phyloP scores from a whole-genome alignment of 2,888 invertebrate species.

The Hydropsyche betteni region DNA sequence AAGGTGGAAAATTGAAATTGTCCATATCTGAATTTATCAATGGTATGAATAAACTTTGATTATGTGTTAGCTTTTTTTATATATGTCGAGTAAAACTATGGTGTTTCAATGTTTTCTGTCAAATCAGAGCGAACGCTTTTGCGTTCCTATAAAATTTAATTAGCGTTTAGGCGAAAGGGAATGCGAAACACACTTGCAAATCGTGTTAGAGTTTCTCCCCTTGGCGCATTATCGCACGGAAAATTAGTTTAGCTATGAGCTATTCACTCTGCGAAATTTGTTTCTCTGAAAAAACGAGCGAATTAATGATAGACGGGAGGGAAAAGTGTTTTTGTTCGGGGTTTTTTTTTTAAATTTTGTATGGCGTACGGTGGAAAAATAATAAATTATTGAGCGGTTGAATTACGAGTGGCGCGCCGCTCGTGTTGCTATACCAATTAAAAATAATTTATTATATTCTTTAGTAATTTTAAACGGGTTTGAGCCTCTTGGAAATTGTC shows the following conservation, averaged over 20 bases:
- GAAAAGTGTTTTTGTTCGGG: conserved; percentile 1
- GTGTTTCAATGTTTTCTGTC: no score
- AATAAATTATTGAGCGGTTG: conserved; percentile 16
- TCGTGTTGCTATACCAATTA: conserved; percentile 33
- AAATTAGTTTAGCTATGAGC: conserved; percentile 23
- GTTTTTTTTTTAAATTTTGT: neutral
- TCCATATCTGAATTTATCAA: no score
- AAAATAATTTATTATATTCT: conserved; percentile 33
- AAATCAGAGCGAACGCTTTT: neutral
- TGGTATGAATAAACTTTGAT: no score
- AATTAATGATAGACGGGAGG: neutral
- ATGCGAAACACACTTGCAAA: conserved; percentile 6
- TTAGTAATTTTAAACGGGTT: conserved; percentile 8
- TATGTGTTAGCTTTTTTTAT: no score
- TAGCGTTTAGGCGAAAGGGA: conserved; percentile 13
- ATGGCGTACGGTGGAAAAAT: neutral
- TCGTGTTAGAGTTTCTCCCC: conserved; percentile 14
- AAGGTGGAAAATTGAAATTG: no score
- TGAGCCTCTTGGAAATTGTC: neutral
- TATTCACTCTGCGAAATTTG: neutral
- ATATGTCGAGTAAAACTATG: no score
- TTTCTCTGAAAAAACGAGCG: neutral
- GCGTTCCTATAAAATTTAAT: conserved; percentile 18
- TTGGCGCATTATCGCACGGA: conserved; percentile 16
- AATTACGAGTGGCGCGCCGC: conserved; percentile 15